phyloP scores from a whole-genome alignment of 2,113 vertebrate species.

The Cromileptes altivelis region DNA sequence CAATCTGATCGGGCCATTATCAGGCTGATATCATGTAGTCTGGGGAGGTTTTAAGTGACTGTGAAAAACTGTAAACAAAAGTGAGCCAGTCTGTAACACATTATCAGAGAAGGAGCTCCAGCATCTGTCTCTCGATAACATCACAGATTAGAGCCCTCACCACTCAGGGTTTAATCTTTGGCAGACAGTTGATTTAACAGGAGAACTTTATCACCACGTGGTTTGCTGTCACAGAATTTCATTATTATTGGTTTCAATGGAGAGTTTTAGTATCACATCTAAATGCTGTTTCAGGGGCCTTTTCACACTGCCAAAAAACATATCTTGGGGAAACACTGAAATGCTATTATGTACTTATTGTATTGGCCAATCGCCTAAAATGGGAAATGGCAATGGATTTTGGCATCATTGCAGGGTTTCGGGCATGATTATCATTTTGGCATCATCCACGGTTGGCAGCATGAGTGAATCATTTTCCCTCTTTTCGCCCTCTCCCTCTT shows the following conservation, averaged over 20 bases:
- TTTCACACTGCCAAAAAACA: slow-evolving; percentile 67
- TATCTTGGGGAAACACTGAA: slow-evolving; percentile 78
- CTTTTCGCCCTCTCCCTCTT: slow-evolving; percentile 33
- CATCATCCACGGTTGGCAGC: slow-evolving; percentile 68
- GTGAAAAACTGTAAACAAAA: slow-evolving; percentile 68
- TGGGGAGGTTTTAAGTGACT: slow-evolving; percentile 60
- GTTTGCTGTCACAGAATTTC: slow-evolving; percentile 67
- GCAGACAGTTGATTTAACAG: slow-evolving; percentile 66
- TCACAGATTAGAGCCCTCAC: slow-evolving; percentile 64
- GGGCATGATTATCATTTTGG: slow-evolving; percentile 78
- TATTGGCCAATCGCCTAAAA: slow-evolving; percentile 74
- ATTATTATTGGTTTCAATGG: slow-evolving; percentile 72
- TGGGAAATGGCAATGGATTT: slow-evolving; percentile 74
- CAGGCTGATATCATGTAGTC: slow-evolving; percentile 50
- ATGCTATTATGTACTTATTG: slow-evolving; percentile 79
- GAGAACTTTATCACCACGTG: slow-evolving; percentile 58
- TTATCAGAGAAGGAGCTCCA: slow-evolving; percentile 61
- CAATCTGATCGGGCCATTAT: slow-evolving; percentile 50
- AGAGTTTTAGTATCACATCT: slow-evolving; percentile 68
- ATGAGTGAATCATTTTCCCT: slow-evolving; percentile 55
- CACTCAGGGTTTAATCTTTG: slow-evolving; percentile 66
- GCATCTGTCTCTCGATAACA: slow-evolving; percentile 70
- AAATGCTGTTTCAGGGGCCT: slow-evolving; percentile 61
- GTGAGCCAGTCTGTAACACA: slow-evolving; percentile 59
- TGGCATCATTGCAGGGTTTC: slow-evolving; percentile 71